Evolutionary conservation across 2,113 vertebrate genomes (phyloP), one percentile per base, ranked within the genome.

Genomic region (Corythaeola cristata): DNA sequence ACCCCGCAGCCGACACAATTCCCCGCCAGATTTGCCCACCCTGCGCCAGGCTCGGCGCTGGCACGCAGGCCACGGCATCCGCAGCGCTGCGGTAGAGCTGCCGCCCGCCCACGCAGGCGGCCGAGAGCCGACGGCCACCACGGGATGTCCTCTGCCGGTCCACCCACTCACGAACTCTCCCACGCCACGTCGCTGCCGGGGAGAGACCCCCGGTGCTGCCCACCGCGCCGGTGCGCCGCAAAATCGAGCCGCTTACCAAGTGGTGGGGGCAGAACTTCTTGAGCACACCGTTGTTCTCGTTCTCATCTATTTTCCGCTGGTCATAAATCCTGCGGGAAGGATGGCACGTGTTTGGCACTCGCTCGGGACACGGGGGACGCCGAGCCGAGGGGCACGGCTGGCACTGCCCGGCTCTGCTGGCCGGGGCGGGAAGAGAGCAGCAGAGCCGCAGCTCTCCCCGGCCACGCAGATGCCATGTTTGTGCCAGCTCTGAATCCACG

Each of bases 211-310:
- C 8, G 2, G 81, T 13, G 39, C 32, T 15, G 2, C 28, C 44
- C 11, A 39, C 39, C 39, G 39, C 11, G 2, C 9, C 3, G 11
- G 22, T 15, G 32, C 1, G 5, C 15, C 7, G 3, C 1, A 2
- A 23, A 24, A 32, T 5, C 0, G 8, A 37, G 79, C 75, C 6
- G 26, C 97, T 97, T 95, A 99, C 99, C 98, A 99, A 96, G 96
- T 99, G 99, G 84, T 99, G 99, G 10, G 99, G 99, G 91, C 99
- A 99, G 96, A 99, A 99, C 91, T 99, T 99, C 97, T 99, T 99
- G 49, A 99, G 97, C 7, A 99, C 99, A 0, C 99, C 99, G 3
- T 99, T 99, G 95, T 99, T 99, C 47, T 99, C 99, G 4, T 99
- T 99, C 97, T 99, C 99, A 4, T 99, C 98, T 17, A 99, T 99